Evolutionary conservation across 2,113 vertebrate genomes (phyloP).

Genomic region (Mastomys natalensis): DNA sequence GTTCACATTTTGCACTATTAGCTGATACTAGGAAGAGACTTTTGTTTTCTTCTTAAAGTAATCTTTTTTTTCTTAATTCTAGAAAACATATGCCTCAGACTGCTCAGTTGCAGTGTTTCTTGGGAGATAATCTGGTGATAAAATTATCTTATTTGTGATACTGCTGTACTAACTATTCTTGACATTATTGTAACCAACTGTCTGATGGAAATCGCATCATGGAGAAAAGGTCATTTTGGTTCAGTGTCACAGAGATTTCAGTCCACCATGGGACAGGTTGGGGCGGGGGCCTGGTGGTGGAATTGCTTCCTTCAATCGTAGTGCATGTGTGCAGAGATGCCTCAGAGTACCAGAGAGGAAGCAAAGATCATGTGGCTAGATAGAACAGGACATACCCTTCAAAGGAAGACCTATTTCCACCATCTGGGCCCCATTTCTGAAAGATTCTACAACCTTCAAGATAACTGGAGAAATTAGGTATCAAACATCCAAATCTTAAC

Average conservation of each 20-base stretch:
- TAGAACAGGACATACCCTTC: background rate
- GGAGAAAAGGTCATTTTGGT: background rate
- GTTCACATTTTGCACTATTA: no score
- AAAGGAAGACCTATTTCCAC: background rate
- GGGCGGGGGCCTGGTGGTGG: rapidly evolving
- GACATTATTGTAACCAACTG: background rate
- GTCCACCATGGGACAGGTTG: no score
- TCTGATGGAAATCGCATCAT: background rate
- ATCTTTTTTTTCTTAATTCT: background rate
- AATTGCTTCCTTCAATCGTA: background rate
- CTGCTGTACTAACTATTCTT: background rate
- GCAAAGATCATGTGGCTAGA: background rate
- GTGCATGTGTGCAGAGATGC: background rate
- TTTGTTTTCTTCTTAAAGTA: background rate
- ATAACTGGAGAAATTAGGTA: background rate
- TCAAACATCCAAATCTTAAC: background rate
- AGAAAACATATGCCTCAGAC: background rate
- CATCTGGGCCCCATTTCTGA: background rate
- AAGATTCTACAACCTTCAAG: background rate
- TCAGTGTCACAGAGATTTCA: background rate
- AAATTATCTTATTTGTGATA: background rate
- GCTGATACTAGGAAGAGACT: background rate
- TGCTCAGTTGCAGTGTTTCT: background rate
- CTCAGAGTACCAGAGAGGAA: background rate
- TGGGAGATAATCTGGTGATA: background rate